Evolutionary conservation across 1,140 invertebrate species (phyloP), one percentile per base, ranked within the genome.

Genomic region (Tigriopus japonicus): DNA sequence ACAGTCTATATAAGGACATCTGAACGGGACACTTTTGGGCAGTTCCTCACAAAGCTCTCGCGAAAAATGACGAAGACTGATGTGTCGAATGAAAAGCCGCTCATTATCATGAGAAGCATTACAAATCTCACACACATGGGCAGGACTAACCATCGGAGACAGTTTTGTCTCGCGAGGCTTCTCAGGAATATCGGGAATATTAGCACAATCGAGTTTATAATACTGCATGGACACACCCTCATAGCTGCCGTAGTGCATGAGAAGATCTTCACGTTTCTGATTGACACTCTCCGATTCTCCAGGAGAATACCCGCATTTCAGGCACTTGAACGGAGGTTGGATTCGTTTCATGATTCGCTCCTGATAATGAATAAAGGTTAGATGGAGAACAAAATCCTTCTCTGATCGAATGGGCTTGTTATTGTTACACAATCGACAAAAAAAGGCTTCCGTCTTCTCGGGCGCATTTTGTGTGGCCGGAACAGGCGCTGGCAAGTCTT

Each of bases 241-340:
- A 13, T 35, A 24, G 17, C 23, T 15, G 12, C 59, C 59, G 41
- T 61, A 61, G 59, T 61, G 59, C 59, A 61, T 61, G 13, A 61
- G 21, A 12, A 61, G 23, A 28, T 61, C 59, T 35, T 61, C 59
- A 1, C 42, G 21, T 41, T 45, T 42, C 15, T 60, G 42, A 28
- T 54, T 54, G 28, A 15, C 6, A n/a, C 24, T 24, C 23, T 21
- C 21, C 5, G 5, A 15, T 5, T 21, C 52, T 24, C 15, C n/a
- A 14, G 55, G 55, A 15, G 13, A 19, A 24, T 41, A 58, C 13
- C 40, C 21, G 40, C 55, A 58, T 7, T 41, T 41, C 2, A 40
- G n/a, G 40, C 55, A 58, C n/a, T 40, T 42, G 21, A 41, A 58
- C 3, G 45, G 45, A 40, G 55, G 55, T 17, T 15, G 41, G 1